Conservation (phyloP, 2,797 vertebrate species). For the Propithecus deckenii region DNA sequence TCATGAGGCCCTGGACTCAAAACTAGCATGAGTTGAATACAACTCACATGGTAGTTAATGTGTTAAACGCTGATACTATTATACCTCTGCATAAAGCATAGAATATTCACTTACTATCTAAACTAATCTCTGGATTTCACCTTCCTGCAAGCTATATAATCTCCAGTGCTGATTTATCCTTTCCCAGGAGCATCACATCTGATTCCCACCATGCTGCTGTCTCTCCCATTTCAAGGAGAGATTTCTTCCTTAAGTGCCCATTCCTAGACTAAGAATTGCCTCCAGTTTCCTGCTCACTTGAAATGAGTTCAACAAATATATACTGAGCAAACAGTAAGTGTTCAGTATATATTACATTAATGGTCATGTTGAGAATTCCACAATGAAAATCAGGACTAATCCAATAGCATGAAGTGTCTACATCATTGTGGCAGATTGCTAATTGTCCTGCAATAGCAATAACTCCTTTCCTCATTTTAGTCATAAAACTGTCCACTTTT, state of each 20-base stretch:
- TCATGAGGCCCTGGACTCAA: too few relatives aligned
- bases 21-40: too few relatives aligned
- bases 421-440: neutral
- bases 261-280: neutral
- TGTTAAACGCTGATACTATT: neutral
- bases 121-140: neutral
- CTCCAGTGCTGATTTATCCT: neutral
- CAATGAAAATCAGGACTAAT: neutral
- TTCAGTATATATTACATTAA: neutral
- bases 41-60: too few relatives aligned
- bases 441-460: neutral
- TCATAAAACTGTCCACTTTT: neutral
- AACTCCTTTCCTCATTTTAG: neutral
- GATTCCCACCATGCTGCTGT: neutral
- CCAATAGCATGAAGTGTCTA: neutral
- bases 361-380: neutral
- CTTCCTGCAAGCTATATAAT: neutral
- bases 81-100: neutral
- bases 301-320: neutral
- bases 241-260: neutral
- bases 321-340: neutral
- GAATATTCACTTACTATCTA: neutral
- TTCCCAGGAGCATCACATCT: neutral
- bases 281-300: neutral
- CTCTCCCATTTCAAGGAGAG: neutral